Conservation (phyloP, 2,797 vertebrate genomes). For the Argyrosomus regius region DNA sequence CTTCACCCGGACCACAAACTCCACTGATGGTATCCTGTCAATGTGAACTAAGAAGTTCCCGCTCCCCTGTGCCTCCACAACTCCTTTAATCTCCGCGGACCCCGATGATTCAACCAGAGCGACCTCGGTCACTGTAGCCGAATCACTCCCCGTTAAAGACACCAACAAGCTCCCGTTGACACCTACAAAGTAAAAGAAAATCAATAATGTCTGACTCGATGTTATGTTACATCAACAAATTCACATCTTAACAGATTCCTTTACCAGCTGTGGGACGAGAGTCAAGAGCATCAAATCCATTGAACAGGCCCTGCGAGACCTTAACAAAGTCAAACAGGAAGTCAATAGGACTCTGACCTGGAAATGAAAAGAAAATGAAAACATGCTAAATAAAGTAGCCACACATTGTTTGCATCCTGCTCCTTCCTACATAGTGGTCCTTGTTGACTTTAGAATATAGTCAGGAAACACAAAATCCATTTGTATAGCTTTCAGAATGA, state of each 20-base stretch:
- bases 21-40: slow-evolving; percentile 46
- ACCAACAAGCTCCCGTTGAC: slow-evolving; percentile 68
- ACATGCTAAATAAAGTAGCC: background rate
- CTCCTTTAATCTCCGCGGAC: slow-evolving; percentile 39
- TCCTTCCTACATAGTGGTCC: background rate
- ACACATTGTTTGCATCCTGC: background rate
- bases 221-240: background rate
- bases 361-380: background rate
- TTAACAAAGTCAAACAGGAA: slow-evolving; percentile 80
- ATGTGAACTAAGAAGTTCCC: slow-evolving; percentile 62
- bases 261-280: slow-evolving; percentile 75
- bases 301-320: slow-evolving; percentile 31
- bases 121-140: slow-evolving; percentile 64
- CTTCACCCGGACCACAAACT: slow-evolving; percentile 68
- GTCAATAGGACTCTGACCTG: slow-evolving; percentile 76
- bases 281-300: slow-evolving; percentile 62
- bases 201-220: background rate
- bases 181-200: slow-evolving; percentile 45
- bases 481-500: too few relatives aligned
- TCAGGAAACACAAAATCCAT: too few relatives aligned
- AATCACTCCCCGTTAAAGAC: slow-evolving; percentile 62
- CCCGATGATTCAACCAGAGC: slow-evolving; percentile 58
- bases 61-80: slow-evolving; percentile 17
- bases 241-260: background rate
- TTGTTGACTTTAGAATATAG: background rate